Conservation (phyloP, 2,888 invertebrate species). For the Trisateles emortualis region DNA sequence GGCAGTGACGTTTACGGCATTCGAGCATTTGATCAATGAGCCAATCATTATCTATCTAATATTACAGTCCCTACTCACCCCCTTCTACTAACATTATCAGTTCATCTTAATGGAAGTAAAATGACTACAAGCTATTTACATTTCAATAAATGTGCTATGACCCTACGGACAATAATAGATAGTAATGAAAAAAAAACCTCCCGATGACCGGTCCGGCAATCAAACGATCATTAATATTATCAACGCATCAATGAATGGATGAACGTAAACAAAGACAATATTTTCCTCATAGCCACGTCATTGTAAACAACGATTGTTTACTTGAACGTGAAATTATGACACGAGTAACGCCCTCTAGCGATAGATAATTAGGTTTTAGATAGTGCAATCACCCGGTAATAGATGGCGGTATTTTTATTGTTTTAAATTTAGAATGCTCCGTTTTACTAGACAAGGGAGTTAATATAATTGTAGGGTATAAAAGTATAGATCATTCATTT, state of each 20-base stretch:
- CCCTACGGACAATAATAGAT: not conserved
- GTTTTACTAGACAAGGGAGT: too few species aligned
- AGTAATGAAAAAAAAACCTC: constrained; percentile 13
- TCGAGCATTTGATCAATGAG: too few species aligned
- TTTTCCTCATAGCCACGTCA: constrained; percentile 33
- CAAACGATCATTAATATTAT: constrained; percentile 30
- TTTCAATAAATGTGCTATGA: not conserved
- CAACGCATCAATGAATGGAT: constrained; percentile 42
- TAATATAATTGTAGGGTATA: too few species aligned
- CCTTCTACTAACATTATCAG: too few species aligned
- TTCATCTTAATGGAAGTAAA: not conserved
- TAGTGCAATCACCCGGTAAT: not conserved
- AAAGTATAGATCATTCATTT: too few species aligned
- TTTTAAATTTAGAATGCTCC: not conserved
- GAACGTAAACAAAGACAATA: constrained; percentile 34
- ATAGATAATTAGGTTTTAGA: not conserved
- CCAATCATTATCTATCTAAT: too few species aligned
- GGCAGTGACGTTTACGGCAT: too few species aligned
- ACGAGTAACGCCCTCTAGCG: constrained; percentile 14
- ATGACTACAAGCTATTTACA: not conserved
- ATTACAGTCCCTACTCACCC: too few species aligned
- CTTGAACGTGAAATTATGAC: not conserved
- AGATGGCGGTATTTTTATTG: constrained; percentile 9
- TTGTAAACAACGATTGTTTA: constrained; percentile 16
- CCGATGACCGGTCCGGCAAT: constrained; percentile 23